A percentile compares a stretch with the other conserved stretches of the same genome.
These are phyloP conservation scores for Sapayoa aenigma DNA, from an alignment of 2,113 vertebrate species.

Conservation along the genomic window DNA sequence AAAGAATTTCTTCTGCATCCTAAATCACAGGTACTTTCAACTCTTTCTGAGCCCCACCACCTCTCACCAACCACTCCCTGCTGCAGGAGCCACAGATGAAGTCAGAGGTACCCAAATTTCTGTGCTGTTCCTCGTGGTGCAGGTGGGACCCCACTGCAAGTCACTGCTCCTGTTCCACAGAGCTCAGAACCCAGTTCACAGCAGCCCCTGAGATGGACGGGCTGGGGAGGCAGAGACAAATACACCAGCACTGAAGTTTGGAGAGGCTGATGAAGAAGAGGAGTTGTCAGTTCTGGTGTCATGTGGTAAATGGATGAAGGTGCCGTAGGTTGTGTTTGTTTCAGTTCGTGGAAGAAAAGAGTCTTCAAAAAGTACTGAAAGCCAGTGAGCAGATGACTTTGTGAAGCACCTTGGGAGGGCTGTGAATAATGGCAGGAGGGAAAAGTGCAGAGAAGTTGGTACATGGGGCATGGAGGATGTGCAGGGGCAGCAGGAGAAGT, in stretches of 20 bases:
- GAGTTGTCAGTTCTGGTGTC: neutral
- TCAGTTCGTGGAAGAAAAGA: neutral
- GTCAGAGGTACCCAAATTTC: neutral
- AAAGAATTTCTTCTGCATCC: neutral
- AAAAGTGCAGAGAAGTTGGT: neutral
- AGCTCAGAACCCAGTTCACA: rapidly evolving
- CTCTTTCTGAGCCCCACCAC: neutral
- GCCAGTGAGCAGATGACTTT: neutral
- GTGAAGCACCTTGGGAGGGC: neutral
- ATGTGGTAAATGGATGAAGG: neutral
- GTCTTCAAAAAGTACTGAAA: neutral
- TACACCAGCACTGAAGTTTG: neutral
- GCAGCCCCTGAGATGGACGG: neutral
- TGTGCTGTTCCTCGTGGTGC: rapidly evolving
- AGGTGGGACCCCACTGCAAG: neutral
- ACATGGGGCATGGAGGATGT: neutral
- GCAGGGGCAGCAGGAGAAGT: rapidly evolving
- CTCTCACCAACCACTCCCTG: neutral
- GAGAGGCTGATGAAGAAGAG: neutral
- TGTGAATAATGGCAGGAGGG: neutral
- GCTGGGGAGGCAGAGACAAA: neutral
- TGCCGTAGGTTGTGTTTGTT: neutral
- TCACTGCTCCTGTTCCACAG: rapidly evolving
- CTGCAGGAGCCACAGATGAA: neutral
- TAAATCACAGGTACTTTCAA: neutral